Evolutionary conservation across 2,888 invertebrate species (phyloP).

Genomic region (Protophormia terraenovae): DNA sequence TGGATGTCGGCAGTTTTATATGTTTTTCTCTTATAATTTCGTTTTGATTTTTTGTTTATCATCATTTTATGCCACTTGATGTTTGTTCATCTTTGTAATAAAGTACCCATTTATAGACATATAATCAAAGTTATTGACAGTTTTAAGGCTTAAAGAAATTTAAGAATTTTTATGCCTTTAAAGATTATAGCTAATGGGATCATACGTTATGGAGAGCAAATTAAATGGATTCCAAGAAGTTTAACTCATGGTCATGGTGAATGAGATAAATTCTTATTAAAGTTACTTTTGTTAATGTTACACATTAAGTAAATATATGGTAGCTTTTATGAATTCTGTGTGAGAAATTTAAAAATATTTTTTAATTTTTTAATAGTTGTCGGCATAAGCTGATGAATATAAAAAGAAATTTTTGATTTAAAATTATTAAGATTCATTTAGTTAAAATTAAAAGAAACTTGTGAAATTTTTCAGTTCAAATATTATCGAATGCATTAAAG

Average conservation of each 20-base stretch:
- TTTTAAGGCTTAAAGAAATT: conserved; percentile 37
- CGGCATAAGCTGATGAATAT: background rate
- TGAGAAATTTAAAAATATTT: background rate
- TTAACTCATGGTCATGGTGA: background rate
- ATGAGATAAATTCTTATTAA: background rate
- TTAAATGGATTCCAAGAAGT: conserved; percentile 41
- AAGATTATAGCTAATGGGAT: conserved; percentile 24
- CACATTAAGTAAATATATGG: too few relatives aligned
- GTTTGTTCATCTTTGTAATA: conserved; percentile 31
- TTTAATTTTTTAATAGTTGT: background rate
- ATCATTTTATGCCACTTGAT: conserved; percentile 16
- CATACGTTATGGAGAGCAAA: conserved; percentile 42
- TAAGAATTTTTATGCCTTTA: conserved; percentile 7
- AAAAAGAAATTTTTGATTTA: background rate
- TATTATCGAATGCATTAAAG: too few relatives aligned
- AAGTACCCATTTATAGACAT: conserved; percentile 45
- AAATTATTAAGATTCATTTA: too few relatives aligned
- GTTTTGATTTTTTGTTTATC: background rate
- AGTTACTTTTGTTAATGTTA: background rate
- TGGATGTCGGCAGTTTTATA: background rate
- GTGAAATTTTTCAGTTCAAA: too few relatives aligned
- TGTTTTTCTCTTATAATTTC: background rate
- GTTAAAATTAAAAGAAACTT: too few relatives aligned
- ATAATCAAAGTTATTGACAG: conserved; percentile 63
- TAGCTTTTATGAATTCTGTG: too few relatives aligned